phyloP scores from a whole-genome alignment of 1,140 invertebrate species.

The Bombus picipes region DNA sequence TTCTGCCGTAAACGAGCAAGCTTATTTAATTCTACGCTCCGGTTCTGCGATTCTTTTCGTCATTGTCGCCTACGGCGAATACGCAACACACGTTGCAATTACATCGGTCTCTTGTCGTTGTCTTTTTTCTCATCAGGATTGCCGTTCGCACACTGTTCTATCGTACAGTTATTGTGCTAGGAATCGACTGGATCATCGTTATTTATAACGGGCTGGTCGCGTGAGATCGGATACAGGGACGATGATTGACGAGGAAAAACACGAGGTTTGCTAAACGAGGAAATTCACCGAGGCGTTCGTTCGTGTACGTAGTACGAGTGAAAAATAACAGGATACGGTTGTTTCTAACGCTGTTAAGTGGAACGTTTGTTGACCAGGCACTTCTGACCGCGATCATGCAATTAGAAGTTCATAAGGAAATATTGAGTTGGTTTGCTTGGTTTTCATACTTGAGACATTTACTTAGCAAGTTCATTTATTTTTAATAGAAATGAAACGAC shows the following conservation, averaged over 20 bases:
- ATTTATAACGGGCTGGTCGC: slow-evolving; percentile 37
- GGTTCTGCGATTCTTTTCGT: slow-evolving; percentile 10
- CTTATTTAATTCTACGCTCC: slow-evolving; percentile 11
- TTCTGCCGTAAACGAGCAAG: slow-evolving; percentile 2
- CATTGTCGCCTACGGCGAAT: neutral
- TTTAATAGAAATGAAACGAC: too few species aligned
- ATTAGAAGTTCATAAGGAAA: neutral
- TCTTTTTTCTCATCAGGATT: neutral
- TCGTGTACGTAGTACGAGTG: neutral
- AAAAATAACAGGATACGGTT: neutral
- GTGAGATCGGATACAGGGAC: slow-evolving; percentile 20
- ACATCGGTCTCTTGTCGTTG: neutral
- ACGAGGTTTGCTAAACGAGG: neutral
- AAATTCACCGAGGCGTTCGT: neutral
- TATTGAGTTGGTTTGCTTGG: neutral
- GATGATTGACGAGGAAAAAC: neutral
- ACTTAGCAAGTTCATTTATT: too few species aligned
- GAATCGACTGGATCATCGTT: slow-evolving; percentile 30
- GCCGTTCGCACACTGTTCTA: neutral
- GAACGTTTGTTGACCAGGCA: neutral
- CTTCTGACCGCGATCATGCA: neutral
- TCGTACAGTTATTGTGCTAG: slow-evolving; percentile 50
- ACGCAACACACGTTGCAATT: slow-evolving; percentile 28
- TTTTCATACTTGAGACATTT: too few species aligned
- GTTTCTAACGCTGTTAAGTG: too few species aligned